Evolutionary conservation across 2,888 invertebrate genomes (phyloP), one percentile per base, ranked within the genome.

Genomic region (Diloba caeruleocephala): DNA sequence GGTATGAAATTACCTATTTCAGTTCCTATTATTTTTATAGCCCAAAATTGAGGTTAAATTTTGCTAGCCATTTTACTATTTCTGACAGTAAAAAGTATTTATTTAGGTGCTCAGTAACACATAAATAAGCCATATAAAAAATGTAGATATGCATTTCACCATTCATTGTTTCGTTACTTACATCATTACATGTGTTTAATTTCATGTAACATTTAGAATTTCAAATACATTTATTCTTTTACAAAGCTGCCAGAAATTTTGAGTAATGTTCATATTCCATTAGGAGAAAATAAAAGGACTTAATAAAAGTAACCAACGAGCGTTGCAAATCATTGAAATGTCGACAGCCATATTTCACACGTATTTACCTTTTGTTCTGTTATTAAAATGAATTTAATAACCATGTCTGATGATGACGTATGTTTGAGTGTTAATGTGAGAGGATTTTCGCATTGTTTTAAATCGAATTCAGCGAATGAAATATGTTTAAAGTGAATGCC

Each of bases 311-410:
- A 72, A 78, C 70, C 65, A 76, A 76, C 64, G 69, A 74, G 78
- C 74, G 74, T 77, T 71, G 81, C 85, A 85, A 85, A 87, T 86
- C 82, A 86, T 78, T 74, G 74, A 62, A 79, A 81, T 69, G 82
- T 79, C 79, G 78, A 60, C 69, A 73, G 79, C 65, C 78, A 74
- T 74, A 81, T 81, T 86, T 82, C 76, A 82, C 78, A 76, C 75
- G n/a, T n/a, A 76, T 81, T 82, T 76, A 76, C 70, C 75, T 82
- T 83, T 71, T 74, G 70, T 66, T 75, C 68, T 63, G 75, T 87
- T 86, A 85, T 85, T 84, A 80, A 87, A 89, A 87, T 87, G 75
- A 81, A 88, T 89, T 88, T 88, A 84, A 89, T 87, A 85, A 80
- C 74, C 84, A 74, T 78, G 81, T 79, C 83, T 79, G 74, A 82